phyloP scores from a whole-genome alignment of 1,140 invertebrate species.

The Ceratosolen fusciceps region DNA sequence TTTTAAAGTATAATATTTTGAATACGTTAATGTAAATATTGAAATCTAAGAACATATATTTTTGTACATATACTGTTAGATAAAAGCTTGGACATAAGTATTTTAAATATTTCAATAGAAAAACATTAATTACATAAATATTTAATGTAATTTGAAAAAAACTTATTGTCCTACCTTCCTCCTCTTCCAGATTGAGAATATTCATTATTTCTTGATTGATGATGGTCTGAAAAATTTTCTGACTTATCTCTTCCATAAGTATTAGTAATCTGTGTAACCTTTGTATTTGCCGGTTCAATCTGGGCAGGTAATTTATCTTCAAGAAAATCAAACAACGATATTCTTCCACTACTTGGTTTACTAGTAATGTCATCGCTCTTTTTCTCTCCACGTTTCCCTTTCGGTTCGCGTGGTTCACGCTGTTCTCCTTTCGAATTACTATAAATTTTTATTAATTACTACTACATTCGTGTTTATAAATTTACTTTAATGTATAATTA shows the following conservation, averaged over 20 bases:
- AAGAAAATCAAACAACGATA: slow-evolving; percentile 90
- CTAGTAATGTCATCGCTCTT: slow-evolving; percentile 73
- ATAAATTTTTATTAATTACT: slow-evolving; percentile 16
- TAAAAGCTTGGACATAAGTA: too few species aligned
- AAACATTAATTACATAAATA: not conserved
- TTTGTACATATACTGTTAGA: too few species aligned
- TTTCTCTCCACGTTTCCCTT: slow-evolving; percentile 71
- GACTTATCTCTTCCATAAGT: slow-evolving; percentile 53
- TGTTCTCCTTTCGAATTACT: slow-evolving; percentile 60
- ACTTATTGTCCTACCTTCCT: slow-evolving; percentile 57
- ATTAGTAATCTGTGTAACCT: slow-evolving; percentile 51
- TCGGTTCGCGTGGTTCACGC: slow-evolving; percentile 57
- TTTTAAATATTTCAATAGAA: not conserved
- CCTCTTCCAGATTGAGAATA: slow-evolving; percentile 52
- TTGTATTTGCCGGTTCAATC: slow-evolving; percentile 57
- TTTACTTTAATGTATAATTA: slow-evolving; percentile 1
- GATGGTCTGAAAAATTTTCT: slow-evolving; percentile 59
- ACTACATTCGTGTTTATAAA: not conserved
- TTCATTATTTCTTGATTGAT: slow-evolving; percentile 56
- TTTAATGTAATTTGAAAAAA: not conserved
- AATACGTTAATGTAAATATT: not conserved
- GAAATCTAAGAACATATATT: too few species aligned
- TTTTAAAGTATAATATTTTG: too few species aligned
- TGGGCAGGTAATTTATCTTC: slow-evolving; percentile 84
- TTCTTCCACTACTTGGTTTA: slow-evolving; percentile 84